Base-by-base conservation (phyloP, 1,140 invertebrate genomes). In the Galleria mellonella region DNA sequence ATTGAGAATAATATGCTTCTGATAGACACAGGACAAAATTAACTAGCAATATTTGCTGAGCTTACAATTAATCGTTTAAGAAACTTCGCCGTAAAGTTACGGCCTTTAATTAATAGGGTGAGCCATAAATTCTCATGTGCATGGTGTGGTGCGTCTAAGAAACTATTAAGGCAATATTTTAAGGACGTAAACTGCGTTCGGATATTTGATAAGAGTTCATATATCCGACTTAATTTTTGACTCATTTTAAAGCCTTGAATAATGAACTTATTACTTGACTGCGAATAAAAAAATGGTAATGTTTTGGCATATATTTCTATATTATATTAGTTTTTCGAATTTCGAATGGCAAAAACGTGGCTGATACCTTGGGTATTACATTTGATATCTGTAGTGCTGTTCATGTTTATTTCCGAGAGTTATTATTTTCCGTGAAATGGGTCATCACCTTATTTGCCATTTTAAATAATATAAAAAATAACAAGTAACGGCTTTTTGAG, bases 91-190 rank as follows among this genome's bases (percentile, higher is more conserved):
- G 39, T 42, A 30, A 13, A 52, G 47, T 46, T 39, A 36, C 49
- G 47, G 49, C 51, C 54, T 57, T 57, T 51, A 62, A 62, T 62
- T 62, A 57, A 54, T 62, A 57, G 37, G 36, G 45, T 40, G 31
- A 47, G 46, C 51, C 47, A 57, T 62, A 62, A 62, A 62, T 62
- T 57, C 48, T 45, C 53, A 50, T 55, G 48, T 49, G 37, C 51
- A 53, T 51, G 35, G 35, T 48, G 45, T 32, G 31, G 41, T 41
- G 39, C 15, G 38, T 44, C 47, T 56, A 31, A 28, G 44, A 38
- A 53, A 48, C 45, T 54, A 55, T 55, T 60, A 55, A 50, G 46
- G 36, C 30, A 12, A 44, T 51, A 50, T 53, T 51, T 49, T 43
- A 47, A 38, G 45, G 43, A 9, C 40, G 12, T 33, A 45, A 37